Evolutionary conservation across 2,113 vertebrate species (phyloP).

Genomic region (Vicugna pacos): DNA sequence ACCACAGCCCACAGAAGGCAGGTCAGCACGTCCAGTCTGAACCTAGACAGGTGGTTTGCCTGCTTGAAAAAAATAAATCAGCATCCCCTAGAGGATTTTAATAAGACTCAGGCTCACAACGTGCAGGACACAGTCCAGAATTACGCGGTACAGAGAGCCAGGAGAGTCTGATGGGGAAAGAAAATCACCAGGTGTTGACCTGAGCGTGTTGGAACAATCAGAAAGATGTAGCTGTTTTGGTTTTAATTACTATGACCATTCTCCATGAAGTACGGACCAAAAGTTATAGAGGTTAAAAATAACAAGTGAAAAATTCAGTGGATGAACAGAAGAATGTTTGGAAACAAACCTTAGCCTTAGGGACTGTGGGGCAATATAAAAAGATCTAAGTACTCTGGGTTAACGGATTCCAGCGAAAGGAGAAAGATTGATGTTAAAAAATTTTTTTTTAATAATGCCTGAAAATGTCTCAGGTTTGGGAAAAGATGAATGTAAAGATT

Average conservation of each 20-base stretch:
- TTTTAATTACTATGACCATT: not conserved
- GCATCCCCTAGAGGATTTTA: not conserved
- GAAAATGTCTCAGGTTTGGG: not conserved
- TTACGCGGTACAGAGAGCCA: not conserved
- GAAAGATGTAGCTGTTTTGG: not conserved
- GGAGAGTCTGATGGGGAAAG: not conserved
- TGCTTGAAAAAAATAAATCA: not conserved
- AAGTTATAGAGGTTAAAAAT: not conserved
- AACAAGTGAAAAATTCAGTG: not conserved
- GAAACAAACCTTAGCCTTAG: not conserved
- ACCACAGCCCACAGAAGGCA: too few species aligned
- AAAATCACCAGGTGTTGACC: not conserved
- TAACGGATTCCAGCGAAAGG: not conserved
- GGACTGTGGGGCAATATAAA: not conserved
- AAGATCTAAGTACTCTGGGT: not conserved
- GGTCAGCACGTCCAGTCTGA: not conserved
- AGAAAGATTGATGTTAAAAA: not conserved
- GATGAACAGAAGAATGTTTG: not conserved
- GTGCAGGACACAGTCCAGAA: not conserved
- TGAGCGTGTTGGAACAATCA: not conserved
- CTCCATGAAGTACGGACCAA: not conserved
- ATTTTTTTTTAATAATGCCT: not conserved
- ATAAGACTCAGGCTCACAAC: too few species aligned
- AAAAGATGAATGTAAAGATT: not conserved
- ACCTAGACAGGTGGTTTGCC: not conserved